Conservation (phyloP, 2,113 vertebrate genomes). For the Chauna torquata region DNA sequence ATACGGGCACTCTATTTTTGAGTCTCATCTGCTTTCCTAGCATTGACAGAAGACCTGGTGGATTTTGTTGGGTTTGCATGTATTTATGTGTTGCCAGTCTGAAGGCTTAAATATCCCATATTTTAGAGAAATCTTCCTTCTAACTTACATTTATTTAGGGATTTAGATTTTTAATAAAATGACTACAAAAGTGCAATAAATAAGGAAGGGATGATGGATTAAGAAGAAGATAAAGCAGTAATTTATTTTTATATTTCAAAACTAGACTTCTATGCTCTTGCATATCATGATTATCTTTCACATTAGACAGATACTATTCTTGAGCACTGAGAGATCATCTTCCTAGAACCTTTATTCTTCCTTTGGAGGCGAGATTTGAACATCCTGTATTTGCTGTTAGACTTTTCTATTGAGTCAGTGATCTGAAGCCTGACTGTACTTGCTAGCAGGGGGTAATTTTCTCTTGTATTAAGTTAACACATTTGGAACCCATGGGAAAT, state of each 20-base stretch:
- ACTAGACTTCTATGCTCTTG: not conserved
- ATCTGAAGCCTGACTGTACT: not conserved
- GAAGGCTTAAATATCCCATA: not conserved
- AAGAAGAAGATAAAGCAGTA: not conserved
- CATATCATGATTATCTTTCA: not conserved
- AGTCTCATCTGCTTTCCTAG: not conserved
- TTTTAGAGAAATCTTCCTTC: not conserved
- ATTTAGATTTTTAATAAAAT: not conserved
- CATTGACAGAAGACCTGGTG: not conserved
- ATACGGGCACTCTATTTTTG: not conserved
- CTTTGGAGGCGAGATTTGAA: not conserved
- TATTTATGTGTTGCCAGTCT: not conserved
- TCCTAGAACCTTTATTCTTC: not conserved
- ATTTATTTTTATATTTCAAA: not conserved
- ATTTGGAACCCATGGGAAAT: not conserved
- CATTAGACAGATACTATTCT: not conserved
- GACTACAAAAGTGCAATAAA: not conserved
- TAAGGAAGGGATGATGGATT: not conserved
- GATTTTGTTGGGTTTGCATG: not conserved
- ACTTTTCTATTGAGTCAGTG: not conserved
- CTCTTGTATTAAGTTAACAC: not conserved
- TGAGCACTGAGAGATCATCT: not conserved
- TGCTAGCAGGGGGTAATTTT: not conserved
- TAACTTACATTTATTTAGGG: not conserved
- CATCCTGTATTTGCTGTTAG: not conserved